Base-by-base conservation (phyloP, 2,888 invertebrate species). In the Drosophila helvetica region DNA sequence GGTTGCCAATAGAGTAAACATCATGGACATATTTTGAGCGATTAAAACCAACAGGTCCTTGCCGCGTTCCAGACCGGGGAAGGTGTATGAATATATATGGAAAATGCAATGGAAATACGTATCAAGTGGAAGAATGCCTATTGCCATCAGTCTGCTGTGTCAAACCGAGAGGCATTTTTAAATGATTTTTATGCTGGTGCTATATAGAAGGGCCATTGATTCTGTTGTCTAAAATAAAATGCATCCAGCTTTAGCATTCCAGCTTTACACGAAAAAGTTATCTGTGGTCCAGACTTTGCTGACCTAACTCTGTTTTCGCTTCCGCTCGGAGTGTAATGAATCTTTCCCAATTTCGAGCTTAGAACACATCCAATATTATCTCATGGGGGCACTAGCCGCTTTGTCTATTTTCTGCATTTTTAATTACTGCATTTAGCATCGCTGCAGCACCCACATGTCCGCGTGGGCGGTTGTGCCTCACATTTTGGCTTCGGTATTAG, bases 401-500 rank as follows among this genome's bases (percentile, higher is more conserved):
- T 22, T 7, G 50, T 12, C 65, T 33, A 15, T 64, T 64, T 63
- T 48, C 15, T 25, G 66, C 19, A 64, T 55, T 66, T 64, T 64
- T 66, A 66, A 66, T 66, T 64, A 66, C 66, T 50, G 54, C 22
- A 22, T 5, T n/a, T 30, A 10, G 55, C 38, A 55, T 60, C 71
- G 53, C 12, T 33, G 33, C 33, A 33, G 15, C 7, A 7, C 1
- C 38, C n/a, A 22, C 22, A 22, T 22, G 22, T 15, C 15, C 38
- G 38, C 38, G 77, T 57, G 57, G 38, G 58, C 38, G 4, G 57
- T 60, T 52, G 52, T n/a, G 22, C 18, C 57, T 33, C 33, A 18
- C 53, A 57, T 80, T 75, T 77, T 75, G 63, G 74, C 77, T 86
- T 73, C 79, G 76, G 62, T 84, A 83, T 84, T 84, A 78, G 78